These are phyloP conservation scores for Buteo buteo DNA, from an alignment of 2,113 vertebrate genomes.

Conservation along the genomic window DNA sequence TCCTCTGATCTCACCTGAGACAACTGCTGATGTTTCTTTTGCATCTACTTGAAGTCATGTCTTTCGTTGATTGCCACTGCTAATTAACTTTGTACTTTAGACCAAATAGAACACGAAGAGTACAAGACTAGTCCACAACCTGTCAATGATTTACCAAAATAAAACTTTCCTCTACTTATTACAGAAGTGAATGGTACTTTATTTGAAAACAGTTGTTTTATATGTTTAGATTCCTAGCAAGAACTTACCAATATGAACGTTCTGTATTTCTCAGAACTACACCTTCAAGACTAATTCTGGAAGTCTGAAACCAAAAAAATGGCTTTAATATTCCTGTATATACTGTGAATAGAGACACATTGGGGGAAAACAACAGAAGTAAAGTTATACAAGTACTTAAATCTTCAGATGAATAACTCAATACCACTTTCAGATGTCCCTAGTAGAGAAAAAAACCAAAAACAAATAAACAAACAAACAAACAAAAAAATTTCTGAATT, in stretches of 20 bases:
- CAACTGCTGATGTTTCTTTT: constrained; percentile 10
- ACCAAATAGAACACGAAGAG: neutral
- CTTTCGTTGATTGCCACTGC: neutral
- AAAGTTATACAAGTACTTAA: neutral
- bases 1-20: constrained; percentile 50
- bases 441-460: neutral
- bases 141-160: neutral
- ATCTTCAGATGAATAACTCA: neutral
- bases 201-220: neutral
- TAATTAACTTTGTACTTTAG: neutral
- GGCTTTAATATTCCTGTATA: neutral
- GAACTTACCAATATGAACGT: neutral
- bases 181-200: neutral
- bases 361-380: neutral
- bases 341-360: too few relatives aligned
- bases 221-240: neutral
- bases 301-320: neutral
- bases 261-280: neutral
- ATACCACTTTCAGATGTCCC: neutral
- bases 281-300: neutral
- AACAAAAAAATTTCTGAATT: neutral
- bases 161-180: neutral
- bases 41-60: neutral
- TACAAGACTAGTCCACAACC: neutral
- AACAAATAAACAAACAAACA: neutral